A percentile compares a stretch with the other conserved stretches of the same genome.
phyloP scores from a whole-genome alignment of 2,797 vertebrate species.

The Ficedula albicollis region DNA sequence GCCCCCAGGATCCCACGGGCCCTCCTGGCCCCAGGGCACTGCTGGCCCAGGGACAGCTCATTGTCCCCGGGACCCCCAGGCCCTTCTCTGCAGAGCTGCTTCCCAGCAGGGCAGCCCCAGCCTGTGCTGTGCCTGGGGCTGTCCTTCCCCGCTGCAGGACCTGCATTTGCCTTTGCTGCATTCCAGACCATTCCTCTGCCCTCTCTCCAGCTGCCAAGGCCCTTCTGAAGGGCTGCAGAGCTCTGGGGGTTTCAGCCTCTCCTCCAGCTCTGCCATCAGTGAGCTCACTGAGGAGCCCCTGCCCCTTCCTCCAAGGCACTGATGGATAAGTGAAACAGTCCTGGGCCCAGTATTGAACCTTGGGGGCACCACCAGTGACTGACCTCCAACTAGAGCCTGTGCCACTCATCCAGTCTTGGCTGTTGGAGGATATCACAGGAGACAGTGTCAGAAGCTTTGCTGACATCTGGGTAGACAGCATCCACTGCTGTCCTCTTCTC shows the following conservation, averaged over 20 bases:
- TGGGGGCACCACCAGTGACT: rapidly evolving
- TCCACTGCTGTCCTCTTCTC: neutral
- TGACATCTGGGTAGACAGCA: neutral
- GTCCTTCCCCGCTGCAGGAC: neutral
- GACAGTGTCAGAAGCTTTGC: neutral
- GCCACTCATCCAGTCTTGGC: neutral
- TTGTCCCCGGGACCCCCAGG: neutral
- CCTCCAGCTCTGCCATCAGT: neutral
- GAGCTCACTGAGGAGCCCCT: neutral
- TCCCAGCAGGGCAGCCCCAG: neutral
- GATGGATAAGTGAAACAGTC: rapidly evolving
- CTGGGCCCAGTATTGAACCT: neutral
- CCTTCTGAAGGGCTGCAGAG: neutral
- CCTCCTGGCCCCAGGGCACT: neutral
- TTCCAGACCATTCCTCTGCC: neutral
- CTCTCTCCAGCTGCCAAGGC: neutral
- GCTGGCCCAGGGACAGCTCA: neutral
- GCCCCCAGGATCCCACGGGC: neutral
- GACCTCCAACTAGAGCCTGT: no score
- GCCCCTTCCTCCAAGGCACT: neutral
- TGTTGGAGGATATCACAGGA: neutral
- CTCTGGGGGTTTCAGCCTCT: neutral
- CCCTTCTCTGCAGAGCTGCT: neutral
- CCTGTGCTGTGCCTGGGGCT: neutral
- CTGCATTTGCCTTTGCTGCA: neutral